These are phyloP conservation scores for Pionites leucogaster DNA, from an alignment of 2,113 vertebrate species.

Conservation along the genomic window DNA sequence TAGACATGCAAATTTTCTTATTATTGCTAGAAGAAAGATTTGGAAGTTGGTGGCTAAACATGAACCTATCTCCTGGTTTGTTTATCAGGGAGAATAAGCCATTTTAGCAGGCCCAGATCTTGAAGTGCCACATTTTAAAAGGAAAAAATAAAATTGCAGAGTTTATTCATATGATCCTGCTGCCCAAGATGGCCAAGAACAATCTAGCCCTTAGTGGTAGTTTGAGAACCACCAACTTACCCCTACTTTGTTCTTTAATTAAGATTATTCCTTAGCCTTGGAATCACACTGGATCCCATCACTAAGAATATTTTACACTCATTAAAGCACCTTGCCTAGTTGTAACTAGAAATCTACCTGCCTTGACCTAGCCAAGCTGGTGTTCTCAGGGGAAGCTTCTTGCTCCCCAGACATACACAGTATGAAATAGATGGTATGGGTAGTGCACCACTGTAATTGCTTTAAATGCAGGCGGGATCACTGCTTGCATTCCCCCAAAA, in stretches of 20 bases:
- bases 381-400: neutral
- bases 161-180: neutral
- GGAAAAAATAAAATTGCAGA: neutral
- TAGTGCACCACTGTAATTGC: neutral
- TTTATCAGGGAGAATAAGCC: neutral
- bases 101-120: neutral
- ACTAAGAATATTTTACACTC: neutral
- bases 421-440: neutral
- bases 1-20: neutral
- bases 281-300: neutral
- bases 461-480: neutral
- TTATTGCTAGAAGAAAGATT: neutral
- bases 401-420: fast-evolving
- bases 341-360: neutral
- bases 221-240: neutral
- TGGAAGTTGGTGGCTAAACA: neutral
- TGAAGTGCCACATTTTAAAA: neutral
- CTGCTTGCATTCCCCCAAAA: neutral
- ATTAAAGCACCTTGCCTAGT: neutral
- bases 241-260: neutral
- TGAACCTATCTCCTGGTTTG: neutral
- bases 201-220: neutral
- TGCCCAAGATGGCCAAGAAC: neutral
- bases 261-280: neutral
- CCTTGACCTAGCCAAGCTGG: neutral